Evolutionary conservation across 2,113 vertebrate genomes (phyloP), one percentile per base, ranked within the genome.

Genomic region (Bubalus kerabau): DNA sequence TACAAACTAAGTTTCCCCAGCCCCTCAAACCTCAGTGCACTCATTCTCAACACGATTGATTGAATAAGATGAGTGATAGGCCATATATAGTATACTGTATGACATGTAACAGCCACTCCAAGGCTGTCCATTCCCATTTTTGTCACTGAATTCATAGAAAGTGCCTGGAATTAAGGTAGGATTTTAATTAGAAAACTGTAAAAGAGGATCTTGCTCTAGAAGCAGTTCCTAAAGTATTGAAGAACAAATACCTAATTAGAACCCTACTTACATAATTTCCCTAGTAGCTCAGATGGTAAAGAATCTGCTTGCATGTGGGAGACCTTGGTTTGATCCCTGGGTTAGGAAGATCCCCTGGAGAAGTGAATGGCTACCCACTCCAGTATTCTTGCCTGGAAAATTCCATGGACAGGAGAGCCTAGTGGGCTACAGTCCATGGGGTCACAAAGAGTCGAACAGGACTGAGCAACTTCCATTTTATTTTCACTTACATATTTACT

Each of bases 161-260:
- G 12, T 78, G 16, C 36, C 48, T 78, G 12, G 50, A 90, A 43
- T 90, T 78, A 83, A 84, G 94, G 54, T 82, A 26, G 54, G 67
- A 62, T 74, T 92, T 94, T 57, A 92, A 86, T 90, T 91, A 91
- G 93, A 59, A 94, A 97, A 64, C 54, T 43, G 40, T 90, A 36
- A 62, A 91, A 54, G 67, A 76, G 3, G 11, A 14, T 30, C 43
- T 54, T 88, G 36, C 30, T 91, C 36, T 60, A 76, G 46, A 82
- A 86, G 71, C 40, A 48, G 19, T 94, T 83, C 74, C 76, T 76
- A 11, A 96, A 83, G 60, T 90, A 76, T 54, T 59, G 16, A 67
- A 76, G 36, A 89, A 56, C 43, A 76, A 60, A 87, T 82, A 83
- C 4, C 40, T 67, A 94, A 83, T 92, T 83, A 78, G 30, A 87